Base-by-base conservation (phyloP, 2,113 vertebrate genomes). In the Reinhardtius hippoglossoides region DNA sequence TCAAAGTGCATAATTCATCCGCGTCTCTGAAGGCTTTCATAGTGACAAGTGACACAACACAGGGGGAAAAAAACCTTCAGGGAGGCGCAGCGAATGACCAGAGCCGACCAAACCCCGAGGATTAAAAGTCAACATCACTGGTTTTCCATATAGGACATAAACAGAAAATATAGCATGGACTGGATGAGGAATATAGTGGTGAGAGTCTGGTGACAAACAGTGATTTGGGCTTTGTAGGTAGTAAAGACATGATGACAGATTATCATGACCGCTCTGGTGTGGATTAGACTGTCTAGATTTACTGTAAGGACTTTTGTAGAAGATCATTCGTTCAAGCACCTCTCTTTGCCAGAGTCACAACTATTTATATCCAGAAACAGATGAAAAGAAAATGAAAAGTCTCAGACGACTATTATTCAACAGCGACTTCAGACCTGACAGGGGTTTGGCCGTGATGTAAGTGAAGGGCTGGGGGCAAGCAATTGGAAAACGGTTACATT, bases 401-500 rank as follows among this genome's bases (percentile, higher is more conserved):
- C 62, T 42, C 70, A 66, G 64, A 85, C 68, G 84, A 66, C 67
- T 74, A 78, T 88, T 80, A 85, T 52, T 89, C 59, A 75, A 55
- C 76, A 71, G 13, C 1, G 27, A 74, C 81, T 71, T 66, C 24
- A 23, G 80, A 71, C 55, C 71, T n/a, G 78, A 81, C 84, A 82
- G 37, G 42, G 46, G 57, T 71, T 84, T 87, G 85, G 82, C 79
- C 68, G 85, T 68, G 78, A 89, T 76, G 72, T 70, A 71, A 84
- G 80, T 88, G 37, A 83, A 75, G 62, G 64, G 54, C 9, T 61
- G 82, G 27, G 35, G 59, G 56, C 6, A 42, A 60, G 71, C 71
- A 74, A 63, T 88, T 89, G 84, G 74, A 84, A 87, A 84, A 80
- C 85, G 48, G 83, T 84, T 87, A 80, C 91, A 91, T 92, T 90